These are phyloP conservation scores for Ochropleura leucogaster DNA, from an alignment of 2,888 invertebrate genomes.

Conservation along the genomic window DNA sequence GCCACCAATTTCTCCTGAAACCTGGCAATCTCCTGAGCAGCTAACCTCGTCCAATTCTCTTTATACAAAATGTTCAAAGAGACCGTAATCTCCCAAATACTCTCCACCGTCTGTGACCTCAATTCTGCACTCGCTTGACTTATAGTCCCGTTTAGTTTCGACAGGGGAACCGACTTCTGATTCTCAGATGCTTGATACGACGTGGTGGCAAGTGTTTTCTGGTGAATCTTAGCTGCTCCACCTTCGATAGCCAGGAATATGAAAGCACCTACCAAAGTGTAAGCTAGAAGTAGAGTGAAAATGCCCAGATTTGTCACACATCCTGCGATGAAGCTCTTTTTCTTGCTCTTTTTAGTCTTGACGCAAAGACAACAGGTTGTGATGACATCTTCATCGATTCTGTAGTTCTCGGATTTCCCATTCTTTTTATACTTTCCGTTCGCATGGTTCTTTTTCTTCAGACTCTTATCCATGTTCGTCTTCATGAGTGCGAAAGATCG, in stretches of 20 bases:
- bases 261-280: conserved; percentile 94
- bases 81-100: conserved; percentile 97
- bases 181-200: conserved; percentile 85
- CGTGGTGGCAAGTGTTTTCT: conserved; percentile 87
- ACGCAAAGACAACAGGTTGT: conserved; percentile 88
- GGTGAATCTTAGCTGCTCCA: conserved; percentile 89
- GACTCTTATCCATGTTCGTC: conserved; percentile 85
- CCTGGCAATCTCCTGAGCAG: conserved; percentile 92
- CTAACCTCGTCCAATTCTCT: conserved; percentile 96
- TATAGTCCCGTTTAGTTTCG: conserved; percentile 83
- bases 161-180: conserved; percentile 78
- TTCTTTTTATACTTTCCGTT: conserved; percentile 88
- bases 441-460: conserved; percentile 84
- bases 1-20: conserved; percentile 96
- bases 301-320: conserved; percentile 95
- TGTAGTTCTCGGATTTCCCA: conserved; percentile 82
- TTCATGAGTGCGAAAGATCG: conserved; percentile 56
- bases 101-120: conserved; percentile 93
- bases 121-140: conserved; percentile 86
- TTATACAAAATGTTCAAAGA: conserved; percentile 96
- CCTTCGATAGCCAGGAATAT: conserved; percentile 96
- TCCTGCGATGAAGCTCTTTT: conserved; percentile 91
- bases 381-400: conserved; percentile 81
- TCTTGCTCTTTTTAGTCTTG: conserved; percentile 87
- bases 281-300: conserved; percentile 94